Conservation (phyloP, 2,797 vertebrate genomes). For the Gambusia yucatana region DNA sequence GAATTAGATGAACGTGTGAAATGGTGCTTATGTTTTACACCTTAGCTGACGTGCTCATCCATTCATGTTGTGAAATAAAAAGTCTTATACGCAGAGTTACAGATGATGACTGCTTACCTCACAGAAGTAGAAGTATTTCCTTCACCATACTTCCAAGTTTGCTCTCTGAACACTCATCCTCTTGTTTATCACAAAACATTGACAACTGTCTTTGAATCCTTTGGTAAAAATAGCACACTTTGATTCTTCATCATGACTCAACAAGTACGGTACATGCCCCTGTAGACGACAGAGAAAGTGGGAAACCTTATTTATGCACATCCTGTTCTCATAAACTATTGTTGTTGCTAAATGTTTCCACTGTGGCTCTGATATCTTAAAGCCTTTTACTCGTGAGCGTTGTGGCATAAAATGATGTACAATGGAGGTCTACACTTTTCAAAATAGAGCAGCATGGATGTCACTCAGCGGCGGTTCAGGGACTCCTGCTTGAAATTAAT, state of each 20-base stretch:
- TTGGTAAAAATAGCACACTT: not conserved
- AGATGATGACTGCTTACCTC: not conserved
- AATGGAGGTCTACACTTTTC: not conserved
- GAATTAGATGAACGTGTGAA: not conserved
- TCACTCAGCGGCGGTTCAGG: slow-evolving; percentile 1
- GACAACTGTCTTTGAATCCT: not conserved
- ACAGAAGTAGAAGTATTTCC: not conserved
- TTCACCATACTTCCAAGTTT: not conserved
- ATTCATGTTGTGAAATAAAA: not conserved
- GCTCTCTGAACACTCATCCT: not conserved
- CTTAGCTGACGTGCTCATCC: not conserved
- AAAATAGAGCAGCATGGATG: not conserved
- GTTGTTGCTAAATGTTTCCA: not conserved
- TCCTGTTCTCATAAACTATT: not conserved
- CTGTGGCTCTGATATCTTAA: not conserved
- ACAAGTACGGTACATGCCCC: not conserved
- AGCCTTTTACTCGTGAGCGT: not conserved
- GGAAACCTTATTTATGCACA: not conserved
- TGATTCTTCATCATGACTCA: slow-evolving; percentile 2
- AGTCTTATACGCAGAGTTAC: not conserved
- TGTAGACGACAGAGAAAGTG: not conserved
- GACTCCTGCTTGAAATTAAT: slow-evolving; percentile 1
- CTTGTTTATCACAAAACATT: not conserved
- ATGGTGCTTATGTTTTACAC: not conserved
- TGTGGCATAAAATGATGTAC: not conserved